These are phyloP conservation scores for Dexiosoma caninum DNA, from an alignment of 2,888 invertebrate genomes.

Conservation along the genomic window DNA sequence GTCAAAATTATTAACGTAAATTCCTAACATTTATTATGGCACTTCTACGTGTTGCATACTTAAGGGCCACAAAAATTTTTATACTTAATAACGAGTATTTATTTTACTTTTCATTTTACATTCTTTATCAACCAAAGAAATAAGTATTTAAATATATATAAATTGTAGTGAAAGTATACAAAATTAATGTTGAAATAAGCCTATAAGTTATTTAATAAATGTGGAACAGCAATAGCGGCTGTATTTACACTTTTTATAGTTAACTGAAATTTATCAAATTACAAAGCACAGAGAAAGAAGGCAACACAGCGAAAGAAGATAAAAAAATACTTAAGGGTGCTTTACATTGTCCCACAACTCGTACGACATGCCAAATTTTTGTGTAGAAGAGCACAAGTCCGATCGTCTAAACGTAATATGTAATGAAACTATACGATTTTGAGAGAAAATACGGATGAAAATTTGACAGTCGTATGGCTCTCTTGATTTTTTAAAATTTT, in stretches of 20 bases:
- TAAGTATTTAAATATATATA: constrained; percentile 14
- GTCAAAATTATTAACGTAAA: constrained; percentile 72
- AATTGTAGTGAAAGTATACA: constrained; percentile 32
- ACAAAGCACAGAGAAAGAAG: background rate
- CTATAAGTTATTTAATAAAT: constrained; percentile 42
- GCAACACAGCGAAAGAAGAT: background rate
- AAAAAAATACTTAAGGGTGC: background rate
- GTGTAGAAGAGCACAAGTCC: too few relatives aligned
- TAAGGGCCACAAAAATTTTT: constrained; percentile 33
- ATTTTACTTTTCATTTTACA: background rate
- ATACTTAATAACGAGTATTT: background rate
- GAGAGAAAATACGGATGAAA: too few relatives aligned
- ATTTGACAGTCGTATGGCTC: too few relatives aligned
- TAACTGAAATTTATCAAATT: constrained; percentile 29
- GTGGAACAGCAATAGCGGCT: background rate
- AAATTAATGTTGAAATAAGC: constrained; percentile 55
- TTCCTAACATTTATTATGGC: constrained; percentile 72
- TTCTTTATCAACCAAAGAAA: background rate
- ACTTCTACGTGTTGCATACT: constrained; percentile 59
- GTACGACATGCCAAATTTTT: too few relatives aligned
- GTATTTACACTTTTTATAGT: constrained; percentile 14
- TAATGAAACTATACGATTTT: too few relatives aligned
- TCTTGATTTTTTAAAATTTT: too few relatives aligned
- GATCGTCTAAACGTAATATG: too few relatives aligned
- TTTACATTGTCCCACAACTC: too few relatives aligned